Evolutionary conservation across 1,140 invertebrate species (phyloP), one percentile per base, ranked within the genome.

Genomic region (Augochlora pura): DNA sequence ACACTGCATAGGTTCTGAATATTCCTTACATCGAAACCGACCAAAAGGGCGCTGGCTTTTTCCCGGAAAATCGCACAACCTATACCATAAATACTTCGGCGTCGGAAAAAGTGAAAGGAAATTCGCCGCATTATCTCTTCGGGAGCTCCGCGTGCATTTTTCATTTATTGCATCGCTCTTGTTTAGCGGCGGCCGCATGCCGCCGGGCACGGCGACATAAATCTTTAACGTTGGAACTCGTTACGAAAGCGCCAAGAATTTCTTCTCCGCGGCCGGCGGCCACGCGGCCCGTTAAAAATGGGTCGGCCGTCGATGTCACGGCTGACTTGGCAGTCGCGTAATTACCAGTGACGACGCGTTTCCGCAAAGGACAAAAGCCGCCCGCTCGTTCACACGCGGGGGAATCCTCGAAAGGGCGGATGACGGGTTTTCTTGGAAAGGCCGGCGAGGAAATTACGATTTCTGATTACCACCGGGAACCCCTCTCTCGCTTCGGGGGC

Each of bases 321-420:
- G 84, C 68, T 85, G 80, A 85, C 71, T n/a, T 75, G 83, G 60
- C 64, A 70, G 73, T 60, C 64, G 23, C 75, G 68, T 86, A 86
- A 86, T 86, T 86, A 78, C 59, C 63, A 60, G 16, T 82, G 83
- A 86, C 80, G 68, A 85, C 67, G 67, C 80, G 68, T 82, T 86
- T 86, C 84, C 84, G 84, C 32, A 32, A 32, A 57, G 74, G 52
- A 78, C 84, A 32, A 72, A 84, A 85, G 66, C 59, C 2, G 10
- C 25, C 1, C 25, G 14, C 60, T 27, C 14, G 60, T 57, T 64
- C 52, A 39, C 39, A 38, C 67, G 83, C 10, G 23, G 68, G 68
- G 49, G 21, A 59, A 60, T 67, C 38, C 38, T 52, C 49, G 49
- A 64, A 14, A 25, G 27, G n/a, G 66, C 9, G 46, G 65, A 38